phyloP scores from a whole-genome alignment of 2,797 vertebrate species.

The Cryptoblepharus egeriae region DNA sequence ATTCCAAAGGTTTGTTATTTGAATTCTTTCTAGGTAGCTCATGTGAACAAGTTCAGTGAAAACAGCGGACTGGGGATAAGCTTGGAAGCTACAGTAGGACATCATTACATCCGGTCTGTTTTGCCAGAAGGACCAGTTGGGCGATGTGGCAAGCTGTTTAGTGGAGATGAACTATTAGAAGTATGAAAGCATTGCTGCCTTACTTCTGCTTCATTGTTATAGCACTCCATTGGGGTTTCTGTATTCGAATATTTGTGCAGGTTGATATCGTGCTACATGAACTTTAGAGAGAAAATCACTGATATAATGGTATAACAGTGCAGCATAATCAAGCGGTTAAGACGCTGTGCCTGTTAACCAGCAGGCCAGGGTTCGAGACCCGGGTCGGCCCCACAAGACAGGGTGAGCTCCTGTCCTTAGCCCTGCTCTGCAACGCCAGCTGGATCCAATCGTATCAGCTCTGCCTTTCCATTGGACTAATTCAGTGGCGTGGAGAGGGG shows the following conservation, averaged over 20 bases:
- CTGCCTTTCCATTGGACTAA: too few species aligned
- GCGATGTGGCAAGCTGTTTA: slow-evolving; percentile 88
- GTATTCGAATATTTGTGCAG: background rate
- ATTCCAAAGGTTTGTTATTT: background rate
- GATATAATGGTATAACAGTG: background rate
- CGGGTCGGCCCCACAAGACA: too few species aligned
- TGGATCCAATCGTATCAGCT: too few species aligned
- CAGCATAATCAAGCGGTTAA: too few species aligned
- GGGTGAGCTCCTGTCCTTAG: too few species aligned
- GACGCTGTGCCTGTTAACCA: too few species aligned
- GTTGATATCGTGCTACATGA: background rate
- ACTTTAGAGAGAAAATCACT: background rate
- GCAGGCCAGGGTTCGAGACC: too few species aligned
- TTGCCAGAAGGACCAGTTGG: slow-evolving; percentile 96
- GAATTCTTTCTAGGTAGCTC: slow-evolving; percentile 85
- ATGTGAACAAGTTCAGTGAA: slow-evolving; percentile 93
- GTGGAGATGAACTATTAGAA: slow-evolving; percentile 95
- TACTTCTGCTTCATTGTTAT: background rate
- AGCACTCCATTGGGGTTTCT: slow-evolving; percentile 18
- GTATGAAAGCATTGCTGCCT: slow-evolving; percentile 71
- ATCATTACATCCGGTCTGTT: slow-evolving; percentile 95
- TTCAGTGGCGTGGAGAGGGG: too few species aligned
- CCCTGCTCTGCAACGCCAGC: too few species aligned
- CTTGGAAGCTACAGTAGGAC: slow-evolving; percentile 89
- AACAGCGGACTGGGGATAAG: slow-evolving; percentile 96